Conservation (phyloP, 1,140 invertebrate species). For the Drosophila pallidifrons region DNA sequence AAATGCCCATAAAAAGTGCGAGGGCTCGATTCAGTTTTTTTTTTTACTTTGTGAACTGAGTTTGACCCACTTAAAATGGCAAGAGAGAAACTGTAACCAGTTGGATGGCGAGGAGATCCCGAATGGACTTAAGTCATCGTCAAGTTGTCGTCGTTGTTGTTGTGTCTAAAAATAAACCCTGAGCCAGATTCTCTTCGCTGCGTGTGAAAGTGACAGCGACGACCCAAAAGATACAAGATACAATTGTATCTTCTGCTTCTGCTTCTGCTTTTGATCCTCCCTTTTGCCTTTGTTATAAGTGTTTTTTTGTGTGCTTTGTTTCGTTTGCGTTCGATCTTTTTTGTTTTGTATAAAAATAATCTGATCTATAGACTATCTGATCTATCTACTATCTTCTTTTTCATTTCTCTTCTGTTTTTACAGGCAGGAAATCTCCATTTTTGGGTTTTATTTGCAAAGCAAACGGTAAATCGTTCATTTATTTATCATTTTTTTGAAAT, state of each 20-base stretch:
- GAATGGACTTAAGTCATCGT: slow-evolving; percentile 41
- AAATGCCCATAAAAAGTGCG: slow-evolving; percentile 68
- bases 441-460: slow-evolving; percentile 85
- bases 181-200: slow-evolving; percentile 40
- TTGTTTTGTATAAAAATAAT: no score
- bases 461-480: slow-evolving; percentile 71
- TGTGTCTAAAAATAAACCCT: slow-evolving; percentile 51
- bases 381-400: slow-evolving; percentile 73
- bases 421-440: slow-evolving; percentile 85
- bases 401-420: slow-evolving; percentile 73
- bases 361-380: not conserved
- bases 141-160: slow-evolving; percentile 1
- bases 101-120: slow-evolving; percentile 39
- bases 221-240: not conserved
- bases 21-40: slow-evolving; percentile 34
- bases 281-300: not conserved
- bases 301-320: not conserved
- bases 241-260: slow-evolving; percentile 14
- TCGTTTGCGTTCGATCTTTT: slow-evolving; percentile 15
- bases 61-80: slow-evolving; percentile 77
- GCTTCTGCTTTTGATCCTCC: slow-evolving; percentile 17
- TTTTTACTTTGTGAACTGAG: not conserved
- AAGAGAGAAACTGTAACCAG: slow-evolving; percentile 72
- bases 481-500: not conserved
- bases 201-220: slow-evolving; percentile 58